Conservation (phyloP, 2,888 invertebrate genomes). For the Cistogaster globosa region DNA sequence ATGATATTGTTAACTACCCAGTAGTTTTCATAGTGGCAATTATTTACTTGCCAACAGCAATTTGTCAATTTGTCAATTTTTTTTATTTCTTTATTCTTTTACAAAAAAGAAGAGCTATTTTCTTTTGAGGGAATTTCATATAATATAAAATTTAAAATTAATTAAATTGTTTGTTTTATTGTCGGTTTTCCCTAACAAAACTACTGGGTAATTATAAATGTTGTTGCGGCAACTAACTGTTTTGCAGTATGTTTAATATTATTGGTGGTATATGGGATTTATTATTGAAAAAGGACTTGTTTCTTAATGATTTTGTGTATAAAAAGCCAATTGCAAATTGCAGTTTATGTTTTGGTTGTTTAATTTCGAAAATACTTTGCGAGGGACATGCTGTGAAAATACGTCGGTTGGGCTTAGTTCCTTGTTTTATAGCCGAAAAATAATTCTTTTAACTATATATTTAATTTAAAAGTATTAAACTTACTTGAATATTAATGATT, state of each 20-base stretch:
- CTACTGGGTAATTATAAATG: background rate
- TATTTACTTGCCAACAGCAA: background rate
- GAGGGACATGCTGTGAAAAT: no score
- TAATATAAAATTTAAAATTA: no score
- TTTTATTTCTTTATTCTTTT: no score
- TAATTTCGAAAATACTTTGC: background rate
- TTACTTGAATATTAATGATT: no score
- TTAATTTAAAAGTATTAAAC: no score
- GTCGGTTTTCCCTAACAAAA: background rate
- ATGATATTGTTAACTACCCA: background rate
- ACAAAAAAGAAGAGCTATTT: no score
- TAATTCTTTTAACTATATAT: no score
- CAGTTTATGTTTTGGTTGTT: background rate
- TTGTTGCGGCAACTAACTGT: background rate
- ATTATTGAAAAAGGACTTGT: background rate
- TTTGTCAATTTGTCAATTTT: background rate
- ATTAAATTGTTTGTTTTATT: background rate
- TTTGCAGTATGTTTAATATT: background rate
- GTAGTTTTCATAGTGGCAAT: no score
- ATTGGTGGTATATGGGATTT: background rate
- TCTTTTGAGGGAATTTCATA: no score
- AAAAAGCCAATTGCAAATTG: background rate
- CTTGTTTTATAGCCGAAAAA: no score
- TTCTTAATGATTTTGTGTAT: constrained; percentile 6
- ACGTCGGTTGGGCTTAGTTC: no score